Conservation (phyloP, 2,888 invertebrate species). For the Microdon myrmicae region DNA sequence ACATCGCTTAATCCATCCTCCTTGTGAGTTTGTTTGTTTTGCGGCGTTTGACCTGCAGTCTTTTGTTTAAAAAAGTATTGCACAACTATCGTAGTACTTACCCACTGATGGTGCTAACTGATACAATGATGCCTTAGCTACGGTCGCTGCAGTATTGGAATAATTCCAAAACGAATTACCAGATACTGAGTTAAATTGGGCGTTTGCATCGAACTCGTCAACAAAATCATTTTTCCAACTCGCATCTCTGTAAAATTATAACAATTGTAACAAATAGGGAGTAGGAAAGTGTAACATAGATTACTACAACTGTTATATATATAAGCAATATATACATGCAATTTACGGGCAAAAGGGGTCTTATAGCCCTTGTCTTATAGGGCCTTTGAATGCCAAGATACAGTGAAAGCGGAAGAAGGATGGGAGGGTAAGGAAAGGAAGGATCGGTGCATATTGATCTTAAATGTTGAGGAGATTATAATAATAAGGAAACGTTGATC, state of each 20-base stretch:
- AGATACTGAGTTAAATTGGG: constrained; percentile 55
- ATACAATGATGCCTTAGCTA: constrained; percentile 64
- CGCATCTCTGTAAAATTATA: constrained; percentile 53
- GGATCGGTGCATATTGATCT: too few species aligned
- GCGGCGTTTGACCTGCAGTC: constrained; percentile 56
- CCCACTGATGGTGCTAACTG: constrained; percentile 63
- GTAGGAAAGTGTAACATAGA: too few species aligned
- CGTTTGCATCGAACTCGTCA: constrained; percentile 57
- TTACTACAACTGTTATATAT: too few species aligned
- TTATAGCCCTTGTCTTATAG: too few species aligned
- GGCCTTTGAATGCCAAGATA: too few species aligned
- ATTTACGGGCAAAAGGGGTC: too few species aligned
- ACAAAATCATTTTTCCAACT: constrained; percentile 58
- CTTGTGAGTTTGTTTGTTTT: constrained; percentile 60
- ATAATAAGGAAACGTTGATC: too few species aligned
- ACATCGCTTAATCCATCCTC: constrained; percentile 62
- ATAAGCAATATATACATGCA: too few species aligned
- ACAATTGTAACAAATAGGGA: constrained; percentile 10
- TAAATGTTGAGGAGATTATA: too few species aligned
- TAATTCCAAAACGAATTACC: constrained; percentile 66
- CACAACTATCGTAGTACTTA: constrained; percentile 18
- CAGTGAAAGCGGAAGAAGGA: too few species aligned
- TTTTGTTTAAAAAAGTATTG: constrained; percentile 4
- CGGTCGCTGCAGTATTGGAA: constrained; percentile 63
- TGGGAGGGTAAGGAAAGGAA: too few species aligned